A percentile compares a stretch with the other conserved stretches of the same genome.
These are phyloP conservation scores for Zygaena filipendulae DNA, from an alignment of 2,888 invertebrate species.

Conservation along the genomic window DNA sequence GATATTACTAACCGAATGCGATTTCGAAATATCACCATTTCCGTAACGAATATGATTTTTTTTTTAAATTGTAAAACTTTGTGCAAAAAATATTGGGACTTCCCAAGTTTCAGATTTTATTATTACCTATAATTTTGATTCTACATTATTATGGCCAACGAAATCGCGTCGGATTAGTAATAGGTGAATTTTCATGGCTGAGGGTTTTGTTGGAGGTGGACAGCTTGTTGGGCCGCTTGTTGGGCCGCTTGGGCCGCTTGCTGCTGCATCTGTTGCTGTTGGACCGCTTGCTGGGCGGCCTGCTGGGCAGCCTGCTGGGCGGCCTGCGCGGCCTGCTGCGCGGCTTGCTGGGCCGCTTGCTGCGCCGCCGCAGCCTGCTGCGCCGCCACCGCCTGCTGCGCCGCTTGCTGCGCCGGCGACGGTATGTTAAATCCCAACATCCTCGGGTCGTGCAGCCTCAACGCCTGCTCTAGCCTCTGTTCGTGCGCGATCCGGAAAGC, in stretches of 20 bases:
- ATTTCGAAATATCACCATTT: too few species aligned
- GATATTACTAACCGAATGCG: too few species aligned
- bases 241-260: slow-evolving; percentile 35
- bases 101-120: too few species aligned
- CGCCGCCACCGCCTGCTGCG: slow-evolving; percentile 38
- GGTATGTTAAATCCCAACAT: slow-evolving; percentile 80
- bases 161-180: slow-evolving; percentile 75
- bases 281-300: slow-evolving; percentile 32
- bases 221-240: slow-evolving; percentile 62
- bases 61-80: slow-evolving; percentile 29
- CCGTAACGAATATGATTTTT: slow-evolving; percentile 16
- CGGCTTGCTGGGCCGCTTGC: slow-evolving; percentile 27
- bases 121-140: too few species aligned
- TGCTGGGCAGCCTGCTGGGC: slow-evolving; percentile 28
- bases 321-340: slow-evolving; percentile 28
- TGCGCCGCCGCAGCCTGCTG: slow-evolving; percentile 32
- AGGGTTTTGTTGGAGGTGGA: slow-evolving; percentile 63
- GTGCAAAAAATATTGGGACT: too few species aligned
- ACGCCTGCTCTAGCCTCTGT: slow-evolving; percentile 83
- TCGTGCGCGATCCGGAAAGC: slow-evolving; percentile 78
- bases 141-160: too few species aligned
- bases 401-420: slow-evolving; percentile 51
- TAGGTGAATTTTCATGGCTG: slow-evolving; percentile 85
- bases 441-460: slow-evolving; percentile 84
- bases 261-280: slow-evolving; percentile 12